Evolutionary conservation across 2,888 invertebrate genomes (phyloP).

Genomic region (Terebella lapidaria): DNA sequence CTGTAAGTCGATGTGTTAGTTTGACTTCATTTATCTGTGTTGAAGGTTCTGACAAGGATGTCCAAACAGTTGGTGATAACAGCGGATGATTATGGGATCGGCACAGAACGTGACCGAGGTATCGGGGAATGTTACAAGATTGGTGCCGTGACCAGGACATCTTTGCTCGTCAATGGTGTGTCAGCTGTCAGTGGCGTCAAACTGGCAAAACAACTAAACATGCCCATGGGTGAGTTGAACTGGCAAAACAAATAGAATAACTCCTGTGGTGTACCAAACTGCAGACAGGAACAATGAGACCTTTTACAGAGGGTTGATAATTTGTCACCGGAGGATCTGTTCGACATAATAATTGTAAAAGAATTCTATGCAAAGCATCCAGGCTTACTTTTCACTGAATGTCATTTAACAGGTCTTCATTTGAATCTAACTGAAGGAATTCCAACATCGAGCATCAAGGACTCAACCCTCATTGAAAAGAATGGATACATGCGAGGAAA

Average conservation of each 20-base stretch:
- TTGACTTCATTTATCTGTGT: too few species aligned
- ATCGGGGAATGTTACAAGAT: too few species aligned
- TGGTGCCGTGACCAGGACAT: not conserved
- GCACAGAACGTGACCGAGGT: not conserved
- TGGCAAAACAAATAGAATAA: too few species aligned
- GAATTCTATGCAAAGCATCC: too few species aligned
- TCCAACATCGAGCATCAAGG: not conserved
- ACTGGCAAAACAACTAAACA: not conserved
- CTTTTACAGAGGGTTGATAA: too few species aligned
- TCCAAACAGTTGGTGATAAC: not conserved
- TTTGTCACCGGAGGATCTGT: too few species aligned
- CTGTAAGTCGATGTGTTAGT: too few species aligned
- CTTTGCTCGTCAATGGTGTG: not conserved
- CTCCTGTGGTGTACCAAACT: too few species aligned
- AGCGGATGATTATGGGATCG: not conserved
- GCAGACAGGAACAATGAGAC: too few species aligned
- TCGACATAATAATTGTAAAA: too few species aligned
- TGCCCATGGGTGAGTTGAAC: not conserved
- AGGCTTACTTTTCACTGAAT: too few species aligned
- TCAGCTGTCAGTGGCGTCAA: not conserved
- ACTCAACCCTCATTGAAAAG: not conserved
- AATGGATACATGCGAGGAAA: not conserved
- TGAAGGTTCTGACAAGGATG: too few species aligned
- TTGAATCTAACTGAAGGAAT: not conserved
- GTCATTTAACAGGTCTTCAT: not conserved